Evolutionary conservation across 2,113 vertebrate species (phyloP), one percentile per base, ranked within the genome.

Genomic region (Daubentonia madagascariensis): DNA sequence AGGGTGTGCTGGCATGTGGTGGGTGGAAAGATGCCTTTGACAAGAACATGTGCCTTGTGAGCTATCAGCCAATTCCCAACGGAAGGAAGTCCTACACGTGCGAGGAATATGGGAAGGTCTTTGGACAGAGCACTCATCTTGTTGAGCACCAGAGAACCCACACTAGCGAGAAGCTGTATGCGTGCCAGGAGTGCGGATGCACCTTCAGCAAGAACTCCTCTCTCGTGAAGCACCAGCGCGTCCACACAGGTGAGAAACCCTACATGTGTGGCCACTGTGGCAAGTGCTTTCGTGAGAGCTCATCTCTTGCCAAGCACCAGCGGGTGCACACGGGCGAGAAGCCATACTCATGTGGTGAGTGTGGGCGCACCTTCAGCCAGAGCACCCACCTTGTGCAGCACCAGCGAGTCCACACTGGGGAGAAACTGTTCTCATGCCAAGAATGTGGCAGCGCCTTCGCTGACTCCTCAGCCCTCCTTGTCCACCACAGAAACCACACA

Each of bases 261-360:
- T 97, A 81, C 18, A 40, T 6, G n/a, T 97, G 96, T 25, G 23
- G 59, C 12, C 48, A 73, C 37, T 96, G 96, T 43, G 28, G 35
- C 9, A 97, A 89, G 78, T 68, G 35, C n/a, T n/a, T n/a, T n/a
- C n/a, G n/a, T n/a, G n/a, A n/a, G n/a, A n/a, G n/a, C n/a, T n/a
- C n/a, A n/a, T n/a, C n/a, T n/a, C n/a, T n/a, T n/a, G n/a, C n/a
- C n/a, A n/a, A 98, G 94, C 98, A 98, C 95, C 98, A 97, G 92
- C 50, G 98, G 6, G 97, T 98, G 6, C 98, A 98, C 96, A 98
- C 98, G 0, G 98, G 98, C 0, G 98, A 98, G 63, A 98, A 98
- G 48, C 98, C 98, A 2, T 97, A 40, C 43, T 0, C 9, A 7
- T 40, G 67, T 1, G 25, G 85, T 0, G 8, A 72, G 9, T 30